Evolutionary conservation across 2,797 vertebrate species (phyloP).

Genomic region (Xyrichtys novacula): DNA sequence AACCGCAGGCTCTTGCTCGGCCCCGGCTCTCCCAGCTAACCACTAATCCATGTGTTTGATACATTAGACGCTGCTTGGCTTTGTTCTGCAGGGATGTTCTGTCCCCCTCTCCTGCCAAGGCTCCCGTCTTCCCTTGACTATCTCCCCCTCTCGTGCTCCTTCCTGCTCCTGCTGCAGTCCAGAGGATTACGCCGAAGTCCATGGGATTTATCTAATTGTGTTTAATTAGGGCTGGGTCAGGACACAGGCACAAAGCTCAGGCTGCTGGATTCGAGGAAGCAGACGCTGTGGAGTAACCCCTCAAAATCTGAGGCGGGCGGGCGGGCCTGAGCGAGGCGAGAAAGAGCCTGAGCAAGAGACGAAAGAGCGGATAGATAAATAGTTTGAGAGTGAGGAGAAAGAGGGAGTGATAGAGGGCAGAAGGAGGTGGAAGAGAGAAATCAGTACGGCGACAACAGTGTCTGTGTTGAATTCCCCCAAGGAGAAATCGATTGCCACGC

Average conservation of each 20-base stretch:
- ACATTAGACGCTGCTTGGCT: constrained; percentile 84
- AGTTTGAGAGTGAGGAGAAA: constrained; percentile 48
- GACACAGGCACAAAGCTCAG: constrained; percentile 65
- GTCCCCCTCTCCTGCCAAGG: constrained; percentile 79
- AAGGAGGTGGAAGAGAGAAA: constrained; percentile 61
- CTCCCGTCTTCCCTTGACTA: constrained; percentile 61
- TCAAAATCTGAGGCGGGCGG: constrained; percentile 61
- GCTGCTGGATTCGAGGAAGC: constrained; percentile 60
- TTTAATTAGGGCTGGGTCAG: constrained; percentile 85
- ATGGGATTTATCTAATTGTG: constrained; percentile 86
- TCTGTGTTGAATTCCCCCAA: constrained; percentile 70
- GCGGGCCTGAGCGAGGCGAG: constrained; percentile 45
- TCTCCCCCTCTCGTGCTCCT: constrained; percentile 63
- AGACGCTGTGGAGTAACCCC: constrained; percentile 58
- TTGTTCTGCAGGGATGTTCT: constrained; percentile 80
- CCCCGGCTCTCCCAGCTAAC: constrained; percentile 80
- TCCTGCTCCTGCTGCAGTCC: constrained; percentile 72
- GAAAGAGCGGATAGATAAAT: constrained; percentile 49
- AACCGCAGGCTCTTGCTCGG: constrained; percentile 80
- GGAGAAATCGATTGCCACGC: constrained; percentile 81
- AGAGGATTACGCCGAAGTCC: constrained; percentile 80
- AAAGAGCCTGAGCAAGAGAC: constrained; percentile 35
- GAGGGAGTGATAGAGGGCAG: constrained; percentile 59
- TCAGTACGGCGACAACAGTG: constrained; percentile 60
- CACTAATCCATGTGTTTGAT: constrained; percentile 88